These are phyloP conservation scores for Tetranychus truncatus DNA, from an alignment of 2,888 invertebrate species.

Conservation along the genomic window DNA sequence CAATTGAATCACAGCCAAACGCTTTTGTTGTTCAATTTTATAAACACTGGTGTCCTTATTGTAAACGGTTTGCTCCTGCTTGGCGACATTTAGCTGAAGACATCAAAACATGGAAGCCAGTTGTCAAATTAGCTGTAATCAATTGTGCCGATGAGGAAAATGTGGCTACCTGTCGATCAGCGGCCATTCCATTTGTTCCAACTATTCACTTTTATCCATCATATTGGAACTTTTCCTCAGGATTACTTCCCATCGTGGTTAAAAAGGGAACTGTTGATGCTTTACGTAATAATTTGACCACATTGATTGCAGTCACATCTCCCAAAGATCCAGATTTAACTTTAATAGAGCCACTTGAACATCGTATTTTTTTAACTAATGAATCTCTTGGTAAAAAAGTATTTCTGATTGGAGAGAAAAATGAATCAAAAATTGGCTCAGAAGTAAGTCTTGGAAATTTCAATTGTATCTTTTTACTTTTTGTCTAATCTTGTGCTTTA, in stretches of 20 bases:
- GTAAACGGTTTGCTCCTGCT: constrained; percentile 67
- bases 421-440: neutral
- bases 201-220: neutral
- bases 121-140: constrained; percentile 55
- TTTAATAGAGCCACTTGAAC: neutral
- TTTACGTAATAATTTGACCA: neutral
- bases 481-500: neutral
- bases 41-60: constrained; percentile 89
- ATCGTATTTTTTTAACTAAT: neutral
- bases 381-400: neutral
- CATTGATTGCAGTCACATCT: neutral
- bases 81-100: constrained; percentile 61
- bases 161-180: constrained; percentile 53
- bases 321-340: neutral
- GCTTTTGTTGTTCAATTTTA: constrained; percentile 47
- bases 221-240: neutral
- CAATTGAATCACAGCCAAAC: neutral
- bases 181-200: neutral
- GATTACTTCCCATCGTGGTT: neutral
- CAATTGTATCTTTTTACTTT: neutral
- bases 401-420: neutral
- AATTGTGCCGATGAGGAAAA: constrained; percentile 73
- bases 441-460: neutral
- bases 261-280: neutral
- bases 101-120: constrained; percentile 50